Evolutionary conservation across 2,797 vertebrate species (phyloP).

Genomic region (Myiotriccus ornatus): DNA sequence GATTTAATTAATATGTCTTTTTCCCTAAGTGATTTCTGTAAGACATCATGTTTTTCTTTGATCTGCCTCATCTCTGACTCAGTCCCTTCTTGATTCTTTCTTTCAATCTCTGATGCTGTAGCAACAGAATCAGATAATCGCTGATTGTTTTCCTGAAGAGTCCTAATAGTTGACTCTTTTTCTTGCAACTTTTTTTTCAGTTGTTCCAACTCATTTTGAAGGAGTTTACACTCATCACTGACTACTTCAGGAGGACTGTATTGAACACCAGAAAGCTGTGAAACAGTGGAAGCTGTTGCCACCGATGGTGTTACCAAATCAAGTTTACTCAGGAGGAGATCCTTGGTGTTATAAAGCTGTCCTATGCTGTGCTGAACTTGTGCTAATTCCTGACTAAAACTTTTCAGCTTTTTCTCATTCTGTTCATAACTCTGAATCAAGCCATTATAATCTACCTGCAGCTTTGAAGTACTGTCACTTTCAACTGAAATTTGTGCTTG

Average conservation of each 20-base stretch:
- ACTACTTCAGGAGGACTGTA: not conserved
- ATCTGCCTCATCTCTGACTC: constrained; percentile 78
- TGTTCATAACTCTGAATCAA: constrained; percentile 94
- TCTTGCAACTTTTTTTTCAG: constrained; percentile 81
- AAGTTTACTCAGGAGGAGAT: constrained; percentile 88
- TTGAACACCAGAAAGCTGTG: not conserved
- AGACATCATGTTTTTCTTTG: constrained; percentile 80
- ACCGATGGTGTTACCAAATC: constrained; percentile 77
- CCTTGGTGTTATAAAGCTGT: constrained; percentile 89
- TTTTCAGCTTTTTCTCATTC: constrained; percentile 88
- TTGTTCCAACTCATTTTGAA: constrained; percentile 76
- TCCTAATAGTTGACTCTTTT: constrained; percentile 84
- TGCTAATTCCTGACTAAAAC: constrained; percentile 87
- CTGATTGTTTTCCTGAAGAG: constrained; percentile 93
- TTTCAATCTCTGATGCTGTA: constrained; percentile 80
- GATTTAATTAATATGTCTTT: constrained; percentile 97
- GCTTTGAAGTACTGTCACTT: constrained; percentile 86
- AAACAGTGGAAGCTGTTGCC: not conserved
- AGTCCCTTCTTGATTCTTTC: constrained; percentile 79
- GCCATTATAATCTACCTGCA: constrained; percentile 88
- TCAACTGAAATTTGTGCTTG: constrained; percentile 89
- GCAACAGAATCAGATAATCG: constrained; percentile 85
- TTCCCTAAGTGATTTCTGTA: constrained; percentile 89
- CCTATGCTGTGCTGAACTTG: constrained; percentile 93
- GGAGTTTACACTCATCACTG: constrained; percentile 47